Base-by-base conservation (phyloP, 2,888 invertebrate species). In the Zaprionus obscuricornis region DNA sequence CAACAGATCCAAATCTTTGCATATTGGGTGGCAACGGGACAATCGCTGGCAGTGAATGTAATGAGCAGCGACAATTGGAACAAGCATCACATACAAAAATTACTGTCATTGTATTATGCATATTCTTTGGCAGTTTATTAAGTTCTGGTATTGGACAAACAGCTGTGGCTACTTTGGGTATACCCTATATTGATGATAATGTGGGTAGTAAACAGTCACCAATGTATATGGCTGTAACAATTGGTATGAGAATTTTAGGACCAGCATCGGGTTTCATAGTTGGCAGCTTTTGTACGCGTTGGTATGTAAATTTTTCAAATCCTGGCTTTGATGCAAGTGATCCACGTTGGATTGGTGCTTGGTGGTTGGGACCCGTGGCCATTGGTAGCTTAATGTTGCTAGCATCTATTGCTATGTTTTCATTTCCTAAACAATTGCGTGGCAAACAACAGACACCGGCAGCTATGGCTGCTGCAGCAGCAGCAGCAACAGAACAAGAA, bases 331-430 rank as follows among this genome's bases (percentile, higher is more conserved):
- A 94, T 72, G 93, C 94, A 43, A 93, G 93, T 29, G 96, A 97
- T 91, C 96, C 96, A 2, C 92, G 95, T 90, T 98, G 97, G 97
- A 95, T 98, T 39, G 98, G 98, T 42, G 98, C 98, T 34, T 98
- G 98, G 98, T 98, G 98, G 98, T 92, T 98, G 57, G 89, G 96
- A 37, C 92, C 96, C 88, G 95, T 97, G 66, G 92, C 97, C 82
- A 96, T 97, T 83, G 95, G 97, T 1, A 93, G 94, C 1, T 92
- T 97, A 77, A 93, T 98, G 86, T 93, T 97, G 89, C 77, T 97
- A 54, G 94, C 97, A 51, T 95, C 97, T 1, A 90, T 95, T 46
- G 94, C 96, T 49, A 96, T 98, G 96, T 96, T 97, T 91, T 95
- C 95, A 71, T 98, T 98, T 90, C 97, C 97, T 57, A 93, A 94